Base-by-base conservation (phyloP, 2,113 vertebrate genomes). In the Fregetta grallaria region DNA sequence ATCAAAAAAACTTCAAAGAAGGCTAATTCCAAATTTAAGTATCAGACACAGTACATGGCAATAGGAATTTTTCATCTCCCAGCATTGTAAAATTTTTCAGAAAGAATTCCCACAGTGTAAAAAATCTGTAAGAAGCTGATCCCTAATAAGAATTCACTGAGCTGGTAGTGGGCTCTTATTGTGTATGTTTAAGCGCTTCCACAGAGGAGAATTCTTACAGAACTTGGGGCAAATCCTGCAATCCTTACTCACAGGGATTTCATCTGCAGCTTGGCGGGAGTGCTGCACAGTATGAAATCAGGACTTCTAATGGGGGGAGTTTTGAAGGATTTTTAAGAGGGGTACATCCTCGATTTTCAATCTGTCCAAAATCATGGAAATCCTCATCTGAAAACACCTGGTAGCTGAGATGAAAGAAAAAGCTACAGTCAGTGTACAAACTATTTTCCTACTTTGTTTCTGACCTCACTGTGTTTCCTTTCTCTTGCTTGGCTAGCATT, bases 211-310 rank as follows among this genome's bases (percentile, higher is more conserved):
- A 92, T 78, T 89, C 91, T 90, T 89, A 89, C 32, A 92, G 97
- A 91, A 67, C 86, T 62, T 76, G 94, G 91, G 58, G 63, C 49
- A 96, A 96, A 97, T 94, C 95, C 80, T 87, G 65, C 80, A 82
- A 89, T 92, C 66, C 62, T 91, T 77, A 73, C 73, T 81, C 70
- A 76, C 89, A 92, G 55, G 58, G 92, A 92, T 96, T 97, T 92
- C 58, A 70, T 68, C 71, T 45, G 80, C 66, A 92, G 83, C 45
- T 81, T 91, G 58, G 42, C 94, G 30, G 19, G 63, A 94, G 52
- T 58, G 78, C 52, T 87, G 62, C 66, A 86, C 61, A 66, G 58
- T 58, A 53, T 49, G 73, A 96, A 91, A 84, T 27, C 47, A 45
- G 7, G 42, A 74, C 29, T 89, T 80, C 65, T 74, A 63, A 47